These are phyloP conservation scores for Cochlearius cochlearius DNA, from an alignment of 2,113 vertebrate genomes.

Conservation along the genomic window DNA sequence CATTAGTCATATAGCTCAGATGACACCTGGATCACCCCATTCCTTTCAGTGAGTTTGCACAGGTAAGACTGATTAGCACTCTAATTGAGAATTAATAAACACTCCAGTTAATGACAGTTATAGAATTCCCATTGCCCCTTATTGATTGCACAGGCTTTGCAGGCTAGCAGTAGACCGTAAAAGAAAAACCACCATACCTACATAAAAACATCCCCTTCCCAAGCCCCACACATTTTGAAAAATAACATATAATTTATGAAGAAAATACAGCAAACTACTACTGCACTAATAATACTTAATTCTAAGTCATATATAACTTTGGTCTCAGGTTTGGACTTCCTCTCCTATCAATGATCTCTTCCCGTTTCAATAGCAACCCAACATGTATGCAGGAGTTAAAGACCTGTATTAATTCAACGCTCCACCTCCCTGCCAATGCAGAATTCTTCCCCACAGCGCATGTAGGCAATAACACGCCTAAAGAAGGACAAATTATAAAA, in stretches of 20 bases:
- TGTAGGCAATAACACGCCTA: constrained; percentile 3
- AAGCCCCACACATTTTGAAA: not conserved
- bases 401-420: not conserved
- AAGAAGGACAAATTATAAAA: constrained; percentile 68
- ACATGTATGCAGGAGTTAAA: not conserved
- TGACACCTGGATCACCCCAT: not conserved
- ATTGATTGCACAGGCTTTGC: not conserved
- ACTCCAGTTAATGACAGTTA: constrained; percentile 46
- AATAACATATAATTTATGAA: not conserved
- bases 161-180: rapidly evolving
- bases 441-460: constrained; percentile 24
- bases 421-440: not conserved
- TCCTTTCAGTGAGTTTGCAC: not conserved
- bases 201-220: not conserved
- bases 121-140: constrained; percentile 56
- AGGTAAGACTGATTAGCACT: constrained; percentile 48
- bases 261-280: not conserved
- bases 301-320: not conserved
- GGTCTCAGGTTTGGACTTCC: not conserved
- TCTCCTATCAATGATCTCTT: not conserved
- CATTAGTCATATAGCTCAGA: not conserved
- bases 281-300: not conserved
- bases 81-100: constrained; percentile 67
- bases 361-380: not conserved
- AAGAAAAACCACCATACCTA: not conserved